Conservation (phyloP, 2,797 vertebrate species). For the Typhlichthys subterraneus region DNA sequence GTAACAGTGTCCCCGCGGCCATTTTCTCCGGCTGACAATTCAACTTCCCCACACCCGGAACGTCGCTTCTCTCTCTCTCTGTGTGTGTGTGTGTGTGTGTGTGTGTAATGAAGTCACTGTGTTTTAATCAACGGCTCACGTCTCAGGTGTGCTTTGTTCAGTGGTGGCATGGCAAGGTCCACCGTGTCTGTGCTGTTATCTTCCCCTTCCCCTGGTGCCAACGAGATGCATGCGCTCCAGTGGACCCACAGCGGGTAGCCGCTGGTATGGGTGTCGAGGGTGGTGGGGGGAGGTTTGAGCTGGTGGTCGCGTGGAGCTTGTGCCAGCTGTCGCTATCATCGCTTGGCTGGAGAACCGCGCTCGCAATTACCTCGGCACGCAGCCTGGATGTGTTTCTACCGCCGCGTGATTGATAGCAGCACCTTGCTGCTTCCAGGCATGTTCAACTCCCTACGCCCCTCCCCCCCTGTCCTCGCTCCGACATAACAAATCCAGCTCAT, state of each 20-base stretch:
- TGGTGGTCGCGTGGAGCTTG: conserved; percentile 23
- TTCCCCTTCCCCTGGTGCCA: neutral
- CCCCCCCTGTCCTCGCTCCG: conserved; percentile 1
- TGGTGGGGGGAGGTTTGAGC: conserved; percentile 7
- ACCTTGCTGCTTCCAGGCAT: conserved; percentile 41
- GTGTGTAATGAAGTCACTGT: conserved; percentile 4
- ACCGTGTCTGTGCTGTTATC: neutral
- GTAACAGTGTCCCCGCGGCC: conserved; percentile 34
- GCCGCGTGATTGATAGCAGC: conserved; percentile 37
- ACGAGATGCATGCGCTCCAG: conserved; percentile 1
- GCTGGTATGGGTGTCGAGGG: conserved; percentile 10
- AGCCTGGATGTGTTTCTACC: conserved; percentile 32
- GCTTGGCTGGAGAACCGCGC: conserved; percentile 48
- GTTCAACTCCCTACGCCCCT: conserved; percentile 23
- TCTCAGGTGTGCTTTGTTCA: conserved; percentile 12
- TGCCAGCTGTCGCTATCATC: conserved; percentile 54
- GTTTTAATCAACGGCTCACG: neutral
- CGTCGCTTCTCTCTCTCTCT: neutral
- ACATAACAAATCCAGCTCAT: conserved; percentile 42
- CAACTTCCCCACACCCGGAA: conserved; percentile 33
- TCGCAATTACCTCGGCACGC: conserved; percentile 45
- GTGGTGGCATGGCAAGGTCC: neutral
- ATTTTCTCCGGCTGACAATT: conserved; percentile 42
- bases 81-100: neutral
- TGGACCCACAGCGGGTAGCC: conserved; percentile 12